Percentiles rank a stretch among this genome's conserved stretches.
These are phyloP conservation scores for Spinibarbus caldwelli DNA, from an alignment of 2,797 vertebrate species.

Conservation along the genomic window DNA sequence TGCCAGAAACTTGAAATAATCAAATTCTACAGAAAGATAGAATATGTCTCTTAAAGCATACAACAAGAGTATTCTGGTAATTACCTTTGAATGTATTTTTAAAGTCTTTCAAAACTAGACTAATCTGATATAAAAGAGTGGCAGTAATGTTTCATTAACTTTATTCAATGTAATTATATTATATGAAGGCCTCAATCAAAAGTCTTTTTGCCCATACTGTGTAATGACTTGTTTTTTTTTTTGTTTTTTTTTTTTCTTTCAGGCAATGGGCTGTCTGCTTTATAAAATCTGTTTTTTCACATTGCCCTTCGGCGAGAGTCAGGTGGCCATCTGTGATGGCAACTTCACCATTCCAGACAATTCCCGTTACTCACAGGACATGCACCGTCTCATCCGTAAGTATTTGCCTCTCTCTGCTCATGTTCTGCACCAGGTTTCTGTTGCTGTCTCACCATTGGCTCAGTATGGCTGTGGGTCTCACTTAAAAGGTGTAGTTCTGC, in stretches of 20 bases:
- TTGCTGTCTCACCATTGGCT: neutral
- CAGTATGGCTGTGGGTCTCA: neutral
- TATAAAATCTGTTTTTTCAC: slow-evolving; percentile 99
- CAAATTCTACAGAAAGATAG: neutral
- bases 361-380: slow-evolving; percentile 95
- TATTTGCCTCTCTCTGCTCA: slow-evolving; percentile 54
- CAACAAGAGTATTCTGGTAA: neutral
- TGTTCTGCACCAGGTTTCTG: neutral
- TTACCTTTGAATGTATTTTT: neutral
- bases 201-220: neutral
- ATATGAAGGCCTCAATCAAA: neutral
- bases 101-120: neutral
- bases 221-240: slow-evolving; percentile 17
- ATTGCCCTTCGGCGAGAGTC: slow-evolving; percentile 97
- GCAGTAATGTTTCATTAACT: neutral
- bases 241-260: slow-evolving; percentile 37
- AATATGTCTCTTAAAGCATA: neutral
- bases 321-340: slow-evolving; percentile 98
- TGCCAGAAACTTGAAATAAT: neutral
- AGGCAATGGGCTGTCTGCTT: slow-evolving; percentile 95
- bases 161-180: neutral
- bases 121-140: neutral
- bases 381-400: slow-evolving; percentile 99
- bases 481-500: slow-evolving; percentile 1
- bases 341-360: slow-evolving; percentile 99